phyloP scores from a whole-genome alignment of 2,113 vertebrate genomes.

The Piaya cayana region DNA sequence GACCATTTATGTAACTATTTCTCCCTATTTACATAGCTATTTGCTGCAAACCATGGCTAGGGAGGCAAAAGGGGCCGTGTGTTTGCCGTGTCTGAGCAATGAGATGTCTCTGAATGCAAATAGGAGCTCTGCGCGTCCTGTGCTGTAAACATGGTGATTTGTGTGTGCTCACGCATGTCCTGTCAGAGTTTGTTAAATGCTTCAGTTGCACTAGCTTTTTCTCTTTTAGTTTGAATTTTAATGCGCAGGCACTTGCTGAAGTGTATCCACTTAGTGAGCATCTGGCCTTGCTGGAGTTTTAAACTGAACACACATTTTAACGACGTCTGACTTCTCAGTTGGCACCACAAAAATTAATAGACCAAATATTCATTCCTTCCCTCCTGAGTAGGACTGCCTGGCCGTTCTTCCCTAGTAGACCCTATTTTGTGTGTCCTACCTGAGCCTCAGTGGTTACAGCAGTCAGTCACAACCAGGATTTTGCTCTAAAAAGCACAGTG shows the following conservation, averaged over 20 bases:
- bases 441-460: not conserved
- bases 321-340: constrained; percentile 24
- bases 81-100: constrained; percentile 19
- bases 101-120: not conserved
- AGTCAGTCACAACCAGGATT: not conserved
- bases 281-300: constrained; percentile 57
- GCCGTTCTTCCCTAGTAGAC: not conserved
- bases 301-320: constrained; percentile 53
- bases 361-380: constrained; percentile 1
- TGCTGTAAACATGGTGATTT: not conserved
- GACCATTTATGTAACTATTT: not conserved
- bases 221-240: constrained; percentile 51
- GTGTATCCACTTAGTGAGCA: constrained; percentile 63
- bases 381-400: not conserved
- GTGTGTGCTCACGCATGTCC: constrained; percentile 63
- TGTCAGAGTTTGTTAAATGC: constrained; percentile 63
- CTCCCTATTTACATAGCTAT: not conserved
- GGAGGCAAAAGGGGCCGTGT: not conserved
- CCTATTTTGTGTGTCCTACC: not conserved
- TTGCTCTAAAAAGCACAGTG: not conserved
- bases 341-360: not conserved
- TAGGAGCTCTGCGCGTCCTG: not conserved
- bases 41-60: not conserved
- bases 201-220: constrained; percentile 40
- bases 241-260: constrained; percentile 62